phyloP scores from a whole-genome alignment of 2,113 vertebrate genomes.

The Tichodroma muraria region DNA sequence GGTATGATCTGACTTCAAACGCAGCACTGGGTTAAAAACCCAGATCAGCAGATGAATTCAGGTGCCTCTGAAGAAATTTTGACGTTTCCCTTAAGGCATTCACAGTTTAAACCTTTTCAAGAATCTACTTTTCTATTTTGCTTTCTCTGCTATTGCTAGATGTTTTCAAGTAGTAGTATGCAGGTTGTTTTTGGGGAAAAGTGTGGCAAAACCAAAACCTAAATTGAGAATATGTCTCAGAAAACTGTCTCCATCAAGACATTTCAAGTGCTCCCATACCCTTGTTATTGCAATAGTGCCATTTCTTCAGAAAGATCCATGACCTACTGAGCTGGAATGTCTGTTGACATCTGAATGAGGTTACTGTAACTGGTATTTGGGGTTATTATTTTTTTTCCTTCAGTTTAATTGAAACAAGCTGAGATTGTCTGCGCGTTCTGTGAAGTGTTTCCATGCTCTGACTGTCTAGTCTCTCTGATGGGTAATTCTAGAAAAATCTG shows the following conservation, averaged over 20 bases:
- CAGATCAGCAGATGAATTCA: background rate
- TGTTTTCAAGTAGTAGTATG: background rate
- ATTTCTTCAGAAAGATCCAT: background rate
- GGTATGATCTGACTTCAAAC: background rate
- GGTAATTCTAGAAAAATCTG: background rate
- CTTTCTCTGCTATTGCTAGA: background rate
- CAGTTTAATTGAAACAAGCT: conserved; percentile 30
- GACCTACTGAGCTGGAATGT: background rate
- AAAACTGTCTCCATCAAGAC: background rate
- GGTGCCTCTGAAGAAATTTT: background rate
- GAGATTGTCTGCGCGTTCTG: background rate
- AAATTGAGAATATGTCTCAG: background rate
- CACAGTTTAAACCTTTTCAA: background rate
- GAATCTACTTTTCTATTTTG: background rate
- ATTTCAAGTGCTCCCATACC: background rate
- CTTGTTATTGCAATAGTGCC: background rate
- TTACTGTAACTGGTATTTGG: background rate
- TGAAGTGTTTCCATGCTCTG: background rate
- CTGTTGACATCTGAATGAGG: conserved; percentile 1
- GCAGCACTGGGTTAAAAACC: background rate
- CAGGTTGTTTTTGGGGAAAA: background rate
- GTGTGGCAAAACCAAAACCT: background rate
- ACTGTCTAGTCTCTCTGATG: background rate
- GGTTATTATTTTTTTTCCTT: background rate
- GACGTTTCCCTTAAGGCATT: background rate